phyloP scores from a whole-genome alignment of 2,113 vertebrate species.

The Scalopus aquaticus region DNA sequence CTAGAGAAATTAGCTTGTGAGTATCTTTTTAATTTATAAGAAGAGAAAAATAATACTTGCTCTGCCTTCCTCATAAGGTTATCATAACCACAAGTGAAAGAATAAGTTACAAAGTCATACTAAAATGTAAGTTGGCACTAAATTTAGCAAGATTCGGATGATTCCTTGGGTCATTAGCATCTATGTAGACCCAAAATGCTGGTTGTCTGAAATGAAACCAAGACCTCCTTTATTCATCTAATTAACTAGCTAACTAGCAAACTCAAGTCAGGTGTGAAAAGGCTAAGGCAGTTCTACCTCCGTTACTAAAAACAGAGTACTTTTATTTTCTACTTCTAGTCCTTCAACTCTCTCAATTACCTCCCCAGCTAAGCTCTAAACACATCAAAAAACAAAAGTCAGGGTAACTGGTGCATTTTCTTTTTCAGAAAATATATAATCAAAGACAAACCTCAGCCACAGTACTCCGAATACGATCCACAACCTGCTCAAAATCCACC shows the following conservation, averaged over 20 bases:
- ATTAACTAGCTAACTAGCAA: background rate
- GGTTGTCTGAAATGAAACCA: conserved; percentile 16
- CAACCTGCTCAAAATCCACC: conserved; percentile 96
- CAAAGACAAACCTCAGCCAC: conserved; percentile 92
- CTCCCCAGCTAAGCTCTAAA: background rate
- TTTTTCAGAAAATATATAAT: background rate
- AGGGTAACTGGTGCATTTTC: background rate
- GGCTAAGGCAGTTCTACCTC: background rate
- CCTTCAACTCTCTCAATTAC: background rate
- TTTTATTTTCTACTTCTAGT: conserved; percentile 12
- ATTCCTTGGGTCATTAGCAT: background rate
- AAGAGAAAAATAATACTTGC: background rate
- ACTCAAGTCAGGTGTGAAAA: background rate
- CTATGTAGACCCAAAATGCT: background rate
- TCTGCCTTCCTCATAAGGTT: background rate
- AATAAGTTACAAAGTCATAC: background rate
- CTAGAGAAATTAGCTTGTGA: background rate
- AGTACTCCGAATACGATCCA: conserved; percentile 95
- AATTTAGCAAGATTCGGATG: background rate
- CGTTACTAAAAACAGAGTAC: background rate
- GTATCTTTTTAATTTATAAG: background rate
- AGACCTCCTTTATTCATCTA: background rate
- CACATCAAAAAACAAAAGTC: background rate
- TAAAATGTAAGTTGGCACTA: conserved; percentile 5
- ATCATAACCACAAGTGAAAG: background rate